A percentile compares a stretch with the other conserved stretches of the same genome.
Evolutionary conservation across 2,797 vertebrate genomes (phyloP).

Genomic region (Hyperoplus immaculatus): DNA sequence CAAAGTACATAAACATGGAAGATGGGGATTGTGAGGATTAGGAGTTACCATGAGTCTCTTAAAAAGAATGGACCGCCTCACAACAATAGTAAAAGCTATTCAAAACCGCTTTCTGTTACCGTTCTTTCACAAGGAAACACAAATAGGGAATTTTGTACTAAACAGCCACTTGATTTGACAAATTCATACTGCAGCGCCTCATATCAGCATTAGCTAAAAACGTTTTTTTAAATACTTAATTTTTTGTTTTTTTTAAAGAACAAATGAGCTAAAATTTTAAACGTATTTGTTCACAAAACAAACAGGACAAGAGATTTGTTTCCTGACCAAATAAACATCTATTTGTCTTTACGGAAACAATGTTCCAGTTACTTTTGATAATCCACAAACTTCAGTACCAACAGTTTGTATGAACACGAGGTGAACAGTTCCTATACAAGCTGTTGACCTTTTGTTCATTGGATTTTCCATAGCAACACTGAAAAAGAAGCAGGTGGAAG

Average conservation of each 20-base stretch:
- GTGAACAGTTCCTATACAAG: not conserved
- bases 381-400: not conserved
- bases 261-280: not conserved
- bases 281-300: not conserved
- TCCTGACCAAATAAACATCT: not conserved
- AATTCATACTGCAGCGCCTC: not conserved
- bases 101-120: not conserved
- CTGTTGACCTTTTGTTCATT: not conserved
- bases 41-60: not conserved
- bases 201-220: too few species aligned
- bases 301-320: not conserved
- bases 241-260: too few species aligned
- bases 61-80: too few species aligned
- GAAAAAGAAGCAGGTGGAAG: not conserved
- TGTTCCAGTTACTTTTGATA: not conserved
- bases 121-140: not conserved
- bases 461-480: not conserved
- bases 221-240: too few species aligned
- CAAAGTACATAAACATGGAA: not conserved
- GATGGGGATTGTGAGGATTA: not conserved
- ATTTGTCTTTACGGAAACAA: conserved; percentile 4
- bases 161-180: not conserved
- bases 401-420: not conserved
- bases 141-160: too few species aligned
- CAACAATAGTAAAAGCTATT: not conserved